Conservation (phyloP, 2,113 vertebrate genomes). For the Brienomyrus brachyistius region DNA sequence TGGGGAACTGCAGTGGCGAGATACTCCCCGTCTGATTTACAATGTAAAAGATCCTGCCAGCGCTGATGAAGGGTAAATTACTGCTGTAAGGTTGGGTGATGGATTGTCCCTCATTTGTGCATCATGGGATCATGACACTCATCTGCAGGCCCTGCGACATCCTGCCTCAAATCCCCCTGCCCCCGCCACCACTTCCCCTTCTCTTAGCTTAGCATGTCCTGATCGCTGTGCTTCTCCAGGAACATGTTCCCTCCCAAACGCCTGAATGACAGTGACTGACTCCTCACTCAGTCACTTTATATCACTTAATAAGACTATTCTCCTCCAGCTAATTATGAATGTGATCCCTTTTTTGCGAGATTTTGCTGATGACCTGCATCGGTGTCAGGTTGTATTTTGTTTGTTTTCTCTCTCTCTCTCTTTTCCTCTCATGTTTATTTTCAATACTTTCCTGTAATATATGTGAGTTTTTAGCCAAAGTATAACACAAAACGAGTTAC, state of each 20-base stretch:
- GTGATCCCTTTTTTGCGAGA: neutral
- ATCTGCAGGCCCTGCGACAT: neutral
- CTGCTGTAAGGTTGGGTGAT: slow-evolving; percentile 29
- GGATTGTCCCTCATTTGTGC: slow-evolving; percentile 4
- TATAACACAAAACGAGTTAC: neutral
- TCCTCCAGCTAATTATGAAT: neutral
- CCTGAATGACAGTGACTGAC: slow-evolving; percentile 6
- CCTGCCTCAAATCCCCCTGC: too few species aligned
- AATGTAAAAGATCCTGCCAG: slow-evolving; percentile 35
- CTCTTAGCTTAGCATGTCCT: neutral
- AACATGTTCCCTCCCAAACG: too few species aligned
- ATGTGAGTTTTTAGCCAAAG: neutral
- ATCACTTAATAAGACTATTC: neutral
- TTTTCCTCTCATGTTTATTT: neutral
- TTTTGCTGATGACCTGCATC: neutral
- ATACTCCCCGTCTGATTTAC: slow-evolving; percentile 21
- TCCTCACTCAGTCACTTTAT: neutral
- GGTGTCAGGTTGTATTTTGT: neutral
- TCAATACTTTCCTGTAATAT: neutral
- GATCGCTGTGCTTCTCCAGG: neutral
- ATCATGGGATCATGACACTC: neutral
- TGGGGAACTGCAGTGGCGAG: slow-evolving; percentile 4
- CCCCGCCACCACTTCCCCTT: neutral
- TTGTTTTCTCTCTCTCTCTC: neutral
- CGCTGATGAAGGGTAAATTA: slow-evolving; percentile 7